Conservation (phyloP, 2,888 invertebrate species). For the Tiliacea aurago region DNA sequence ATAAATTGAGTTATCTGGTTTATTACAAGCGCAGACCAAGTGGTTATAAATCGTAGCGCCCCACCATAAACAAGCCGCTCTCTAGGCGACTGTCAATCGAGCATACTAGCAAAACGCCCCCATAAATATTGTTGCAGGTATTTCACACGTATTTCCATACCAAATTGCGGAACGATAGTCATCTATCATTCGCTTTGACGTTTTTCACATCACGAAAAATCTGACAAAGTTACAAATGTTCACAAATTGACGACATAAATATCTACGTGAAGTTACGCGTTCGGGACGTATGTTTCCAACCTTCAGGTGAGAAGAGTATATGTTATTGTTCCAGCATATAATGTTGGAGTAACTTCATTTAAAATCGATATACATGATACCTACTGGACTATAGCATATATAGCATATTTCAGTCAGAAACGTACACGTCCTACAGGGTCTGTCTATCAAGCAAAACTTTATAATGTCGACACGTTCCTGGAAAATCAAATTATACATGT, state of each 20-base stretch:
- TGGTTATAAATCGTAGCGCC: constrained; percentile 77
- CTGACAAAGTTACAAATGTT: constrained; percentile 76
- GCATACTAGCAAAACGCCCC: constrained; percentile 67
- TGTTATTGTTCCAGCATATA: constrained; percentile 42
- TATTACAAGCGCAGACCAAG: constrained; percentile 80
- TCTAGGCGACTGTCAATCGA: constrained; percentile 81
- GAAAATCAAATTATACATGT: constrained; percentile 25
- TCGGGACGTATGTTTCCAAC: constrained; percentile 51
- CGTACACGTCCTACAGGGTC: neutral
- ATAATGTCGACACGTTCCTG: constrained; percentile 4
- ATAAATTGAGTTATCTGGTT: constrained; percentile 84
- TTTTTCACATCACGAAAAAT: constrained; percentile 77
- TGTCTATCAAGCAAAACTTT: constrained; percentile 9
- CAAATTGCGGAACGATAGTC: constrained; percentile 77
- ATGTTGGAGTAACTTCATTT: constrained; percentile 34
- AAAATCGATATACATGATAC: constrained; percentile 24
- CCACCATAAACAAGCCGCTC: constrained; percentile 77
- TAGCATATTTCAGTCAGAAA: neutral
- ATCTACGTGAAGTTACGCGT: constrained; percentile 51
- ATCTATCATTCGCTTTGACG: constrained; percentile 80
- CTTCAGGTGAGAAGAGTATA: constrained; percentile 44
- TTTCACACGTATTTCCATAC: constrained; percentile 74
- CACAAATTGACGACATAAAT: constrained; percentile 75
- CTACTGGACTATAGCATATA: neutral
- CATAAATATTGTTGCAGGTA: constrained; percentile 78